These are phyloP conservation scores for Wasmannia auropunctata DNA, from an alignment of 1,140 invertebrate species.

Conservation along the genomic window DNA sequence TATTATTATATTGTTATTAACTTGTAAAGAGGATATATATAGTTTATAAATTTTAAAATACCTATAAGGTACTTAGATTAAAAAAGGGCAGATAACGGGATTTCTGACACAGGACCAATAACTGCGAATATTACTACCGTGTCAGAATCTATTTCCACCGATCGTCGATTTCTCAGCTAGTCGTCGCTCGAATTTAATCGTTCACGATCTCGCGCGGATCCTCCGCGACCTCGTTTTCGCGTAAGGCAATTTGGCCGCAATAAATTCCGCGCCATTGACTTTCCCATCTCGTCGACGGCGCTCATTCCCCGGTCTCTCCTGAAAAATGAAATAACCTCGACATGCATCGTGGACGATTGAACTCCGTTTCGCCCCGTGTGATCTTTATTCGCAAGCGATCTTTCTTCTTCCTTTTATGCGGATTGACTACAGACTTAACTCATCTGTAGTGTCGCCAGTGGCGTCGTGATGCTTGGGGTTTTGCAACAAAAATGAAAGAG, in stretches of 20 bases:
- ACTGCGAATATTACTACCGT: neutral
- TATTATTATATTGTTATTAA: neutral
- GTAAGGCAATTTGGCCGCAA: slow-evolving; percentile 38
- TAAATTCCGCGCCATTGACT: slow-evolving; percentile 46
- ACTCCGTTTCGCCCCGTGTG: neutral
- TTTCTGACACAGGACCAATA: neutral
- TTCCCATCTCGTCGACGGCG: slow-evolving; percentile 15
- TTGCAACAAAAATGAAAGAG: neutral
- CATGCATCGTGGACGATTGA: slow-evolving; percentile 13
- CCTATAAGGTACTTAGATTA: neutral
- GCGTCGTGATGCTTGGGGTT: neutral
- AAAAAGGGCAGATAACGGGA: neutral
- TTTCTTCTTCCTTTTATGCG: neutral
- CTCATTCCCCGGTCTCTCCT: neutral
- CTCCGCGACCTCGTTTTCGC: slow-evolving; percentile 4
- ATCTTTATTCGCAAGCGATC: slow-evolving; percentile 1
- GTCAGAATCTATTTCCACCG: neutral
- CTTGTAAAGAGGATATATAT: neutral
- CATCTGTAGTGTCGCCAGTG: neutral
- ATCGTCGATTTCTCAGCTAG: slow-evolving; percentile 25
- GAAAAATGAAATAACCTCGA: slow-evolving; percentile 6
- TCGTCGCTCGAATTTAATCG: slow-evolving; percentile 39
- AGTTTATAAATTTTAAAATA: neutral
- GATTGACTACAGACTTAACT: neutral
- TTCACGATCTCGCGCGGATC: slow-evolving; percentile 12